These are phyloP conservation scores for Stenodera caucasica DNA, from an alignment of 2,888 invertebrate genomes.

Conservation along the genomic window DNA sequence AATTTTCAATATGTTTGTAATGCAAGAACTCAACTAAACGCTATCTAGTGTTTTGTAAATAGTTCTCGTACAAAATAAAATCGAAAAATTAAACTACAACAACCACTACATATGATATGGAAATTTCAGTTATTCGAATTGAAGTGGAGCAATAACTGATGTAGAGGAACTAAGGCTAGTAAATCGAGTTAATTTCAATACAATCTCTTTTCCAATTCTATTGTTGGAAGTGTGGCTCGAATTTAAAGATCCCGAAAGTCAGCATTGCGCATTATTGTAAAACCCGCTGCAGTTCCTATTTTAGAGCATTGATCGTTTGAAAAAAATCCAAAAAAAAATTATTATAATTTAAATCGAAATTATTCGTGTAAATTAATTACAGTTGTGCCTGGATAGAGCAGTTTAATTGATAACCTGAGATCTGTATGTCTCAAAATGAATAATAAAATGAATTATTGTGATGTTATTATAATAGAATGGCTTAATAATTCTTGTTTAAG, in stretches of 20 bases:
- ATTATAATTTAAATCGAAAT: neutral
- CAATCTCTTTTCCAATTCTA: neutral
- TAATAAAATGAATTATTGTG: neutral
- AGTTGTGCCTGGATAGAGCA: neutral
- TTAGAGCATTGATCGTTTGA: no score
- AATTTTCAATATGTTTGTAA: no score
- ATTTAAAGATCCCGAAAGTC: neutral
- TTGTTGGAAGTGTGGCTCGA: neutral
- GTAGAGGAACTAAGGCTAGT: constrained; percentile 10
- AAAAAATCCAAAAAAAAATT: no score
- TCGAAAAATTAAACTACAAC: no score
- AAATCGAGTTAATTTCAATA: neutral
- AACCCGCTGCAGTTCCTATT: neutral
- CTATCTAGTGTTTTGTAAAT: no score
- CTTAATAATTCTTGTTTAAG: constrained; percentile 22
- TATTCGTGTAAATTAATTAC: neutral
- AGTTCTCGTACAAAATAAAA: no score
- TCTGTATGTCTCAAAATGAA: neutral
- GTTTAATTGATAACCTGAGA: neutral
- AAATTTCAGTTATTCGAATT: no score
- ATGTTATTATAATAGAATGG: constrained; percentile 5
- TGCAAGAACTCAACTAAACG: no score
- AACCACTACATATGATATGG: no score
- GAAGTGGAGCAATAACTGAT: no score
- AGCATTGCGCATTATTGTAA: neutral